These are phyloP conservation scores for Catocala fraxini DNA, from an alignment of 2,888 invertebrate species.

Conservation along the genomic window DNA sequence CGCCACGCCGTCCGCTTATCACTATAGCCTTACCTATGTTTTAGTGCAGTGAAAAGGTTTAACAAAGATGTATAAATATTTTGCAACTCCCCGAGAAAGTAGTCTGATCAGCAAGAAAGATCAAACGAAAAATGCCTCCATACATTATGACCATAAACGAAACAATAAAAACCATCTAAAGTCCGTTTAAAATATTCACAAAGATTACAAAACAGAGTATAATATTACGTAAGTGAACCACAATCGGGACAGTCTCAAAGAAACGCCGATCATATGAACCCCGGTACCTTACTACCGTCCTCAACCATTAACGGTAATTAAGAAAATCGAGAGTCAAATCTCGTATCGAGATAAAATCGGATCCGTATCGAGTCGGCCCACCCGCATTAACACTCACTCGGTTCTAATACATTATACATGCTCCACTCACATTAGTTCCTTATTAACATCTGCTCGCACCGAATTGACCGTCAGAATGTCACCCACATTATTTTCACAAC, in stretches of 20 bases:
- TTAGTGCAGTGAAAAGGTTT: no score
- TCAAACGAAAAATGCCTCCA: no score
- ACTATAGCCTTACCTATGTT: no score
- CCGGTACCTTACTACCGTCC: conserved; percentile 64
- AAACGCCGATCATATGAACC: conserved; percentile 43
- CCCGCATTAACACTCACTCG: conserved; percentile 68
- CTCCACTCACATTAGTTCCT: conserved; percentile 68
- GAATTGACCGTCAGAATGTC: conserved; percentile 55
- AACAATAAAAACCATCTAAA: not conserved
- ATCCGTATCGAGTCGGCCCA: conserved; percentile 77
- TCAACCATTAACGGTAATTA: conserved; percentile 84
- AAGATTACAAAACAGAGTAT: not conserved
- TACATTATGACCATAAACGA: not conserved
- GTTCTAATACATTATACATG: conserved; percentile 82
- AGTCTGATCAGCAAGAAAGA: no score
- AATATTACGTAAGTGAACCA: conserved; percentile 6
- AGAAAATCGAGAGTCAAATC: conserved; percentile 81
- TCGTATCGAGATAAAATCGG: conserved; percentile 79
- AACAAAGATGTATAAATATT: no score
- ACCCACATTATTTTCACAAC: conserved; percentile 18
- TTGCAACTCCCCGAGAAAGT: no score
- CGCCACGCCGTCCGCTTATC: no score
- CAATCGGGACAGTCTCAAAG: conserved; percentile 30
- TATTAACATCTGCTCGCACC: conserved; percentile 64
- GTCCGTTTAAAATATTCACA: not conserved